Evolutionary conservation across 2,888 invertebrate species (phyloP), one percentile per base, ranked within the genome.

Genomic region (Trichopoda pennipes): DNA sequence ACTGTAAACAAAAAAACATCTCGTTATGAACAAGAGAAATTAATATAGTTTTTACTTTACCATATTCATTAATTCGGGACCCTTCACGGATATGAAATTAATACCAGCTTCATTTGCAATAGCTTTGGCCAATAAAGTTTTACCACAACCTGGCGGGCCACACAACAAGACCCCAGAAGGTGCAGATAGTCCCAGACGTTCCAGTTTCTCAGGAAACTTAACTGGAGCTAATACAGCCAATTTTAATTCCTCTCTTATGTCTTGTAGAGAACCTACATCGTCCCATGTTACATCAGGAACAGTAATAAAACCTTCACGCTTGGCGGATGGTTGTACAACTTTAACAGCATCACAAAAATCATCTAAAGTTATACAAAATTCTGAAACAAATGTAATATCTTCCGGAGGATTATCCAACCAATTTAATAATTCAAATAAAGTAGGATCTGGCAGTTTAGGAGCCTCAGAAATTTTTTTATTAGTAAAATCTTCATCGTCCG

Each of bases 51-150:
- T 0, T 12, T 56, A 21, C 14, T 1, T 91, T 91, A 96, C 96
- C 99, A 99, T 99, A 89, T 98, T 99, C 76, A 99, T 92, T 70
- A 99, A 92, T 91, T 99, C 99, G 0, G 99, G 99, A 17, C 99
- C 99, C 92, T 99, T 99, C 1, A 99, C 98, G 9, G 98, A 98
- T 87, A 99, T 98, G 87, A 99, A 99, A 92, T 99, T 99, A 51
- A 99, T 97, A 42, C 98, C 98, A 49, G 99, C 98, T 92, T 99
- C 99, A 92, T 99, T 99, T 0, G 99, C 99, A 49, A 99, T 95
- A 28, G 99, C 99, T 93, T 99, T 99, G 1, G 99, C 99, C 68
- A 99, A 91, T 35, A 99, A 92, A 0, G 99, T 99, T 92, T 99
- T 99, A 63, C 97, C 97, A 89, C 97, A 97, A 70, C 99, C 99